Conservation (phyloP, 2,113 vertebrate genomes). For the Oryzias melastigma region DNA sequence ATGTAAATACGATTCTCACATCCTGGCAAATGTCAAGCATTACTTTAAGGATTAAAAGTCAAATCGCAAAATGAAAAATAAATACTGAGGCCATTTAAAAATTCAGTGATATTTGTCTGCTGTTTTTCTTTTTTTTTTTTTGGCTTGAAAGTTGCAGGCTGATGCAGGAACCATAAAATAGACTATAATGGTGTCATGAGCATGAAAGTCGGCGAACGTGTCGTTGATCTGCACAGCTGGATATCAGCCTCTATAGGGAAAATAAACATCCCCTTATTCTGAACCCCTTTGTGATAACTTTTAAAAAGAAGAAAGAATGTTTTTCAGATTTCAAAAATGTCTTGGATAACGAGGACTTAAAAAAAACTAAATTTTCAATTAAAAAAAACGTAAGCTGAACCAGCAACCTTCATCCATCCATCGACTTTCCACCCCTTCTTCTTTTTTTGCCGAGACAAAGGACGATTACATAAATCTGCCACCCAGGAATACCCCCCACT, state of each 20-base stretch:
- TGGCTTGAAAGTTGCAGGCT: not conserved
- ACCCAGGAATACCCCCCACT: slow-evolving; percentile 72
- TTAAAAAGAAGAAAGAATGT: slow-evolving; percentile 24
- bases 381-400: slow-evolving; percentile 43
- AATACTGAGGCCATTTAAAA: too few species aligned
- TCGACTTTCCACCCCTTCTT: slow-evolving; percentile 20
- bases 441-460: slow-evolving; percentile 47
- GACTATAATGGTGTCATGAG: not conserved
- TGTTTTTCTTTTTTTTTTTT: not conserved
- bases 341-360: slow-evolving; percentile 46
- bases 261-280: not conserved
- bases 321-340: slow-evolving; percentile 45
- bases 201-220: slow-evolving; percentile 3
- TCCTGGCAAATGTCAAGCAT: too few species aligned
- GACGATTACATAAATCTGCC: slow-evolving; percentile 72
- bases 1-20: too few species aligned
- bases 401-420: slow-evolving; percentile 8
- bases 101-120: too few species aligned
- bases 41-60: too few species aligned
- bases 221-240: slow-evolving; percentile 5
- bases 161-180: not conserved
- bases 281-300: slow-evolving; percentile 5
- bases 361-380: slow-evolving; percentile 68
- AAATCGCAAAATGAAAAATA: too few species aligned
- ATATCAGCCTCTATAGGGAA: slow-evolving; percentile 7